Evolutionary conservation across 2,888 invertebrate species (phyloP).

Genomic region (Arrhopalites spinosus): DNA sequence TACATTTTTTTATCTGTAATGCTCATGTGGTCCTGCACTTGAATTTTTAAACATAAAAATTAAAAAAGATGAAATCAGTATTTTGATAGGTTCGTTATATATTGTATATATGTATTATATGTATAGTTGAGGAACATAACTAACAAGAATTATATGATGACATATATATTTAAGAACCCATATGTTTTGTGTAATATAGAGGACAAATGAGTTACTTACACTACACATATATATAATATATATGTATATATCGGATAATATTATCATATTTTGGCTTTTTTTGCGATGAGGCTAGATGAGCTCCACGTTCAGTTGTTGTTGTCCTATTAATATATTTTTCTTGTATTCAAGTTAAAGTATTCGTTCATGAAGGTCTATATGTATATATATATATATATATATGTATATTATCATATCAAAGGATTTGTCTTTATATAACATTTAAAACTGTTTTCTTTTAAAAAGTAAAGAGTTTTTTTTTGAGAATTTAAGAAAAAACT

Average conservation of each 20-base stretch:
- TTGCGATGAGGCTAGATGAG: conserved; percentile 40
- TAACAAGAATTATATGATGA: no score
- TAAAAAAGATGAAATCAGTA: no score
- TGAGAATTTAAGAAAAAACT: conserved; percentile 17
- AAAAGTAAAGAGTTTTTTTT: neutral
- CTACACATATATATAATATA: neutral
- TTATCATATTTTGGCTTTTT: conserved; percentile 41
- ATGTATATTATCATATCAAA: neutral
- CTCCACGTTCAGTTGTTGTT: conserved; percentile 39
- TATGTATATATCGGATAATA: neutral
- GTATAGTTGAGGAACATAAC: no score
- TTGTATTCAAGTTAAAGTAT: no score
- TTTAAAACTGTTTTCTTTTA: neutral
- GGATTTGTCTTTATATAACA: neutral
- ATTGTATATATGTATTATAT: neutral
- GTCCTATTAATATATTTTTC: no score
- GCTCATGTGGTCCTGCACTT: no score
- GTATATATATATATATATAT: neutral
- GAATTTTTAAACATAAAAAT: neutral
- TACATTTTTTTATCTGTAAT: no score
- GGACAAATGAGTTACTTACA: neutral
- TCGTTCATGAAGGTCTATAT: no score
- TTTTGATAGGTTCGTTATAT: neutral
- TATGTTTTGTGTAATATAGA: neutral
- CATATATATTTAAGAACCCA: neutral